Evolutionary conservation across 1,140 invertebrate species (phyloP).

Genomic region (Pararge aegeria): DNA sequence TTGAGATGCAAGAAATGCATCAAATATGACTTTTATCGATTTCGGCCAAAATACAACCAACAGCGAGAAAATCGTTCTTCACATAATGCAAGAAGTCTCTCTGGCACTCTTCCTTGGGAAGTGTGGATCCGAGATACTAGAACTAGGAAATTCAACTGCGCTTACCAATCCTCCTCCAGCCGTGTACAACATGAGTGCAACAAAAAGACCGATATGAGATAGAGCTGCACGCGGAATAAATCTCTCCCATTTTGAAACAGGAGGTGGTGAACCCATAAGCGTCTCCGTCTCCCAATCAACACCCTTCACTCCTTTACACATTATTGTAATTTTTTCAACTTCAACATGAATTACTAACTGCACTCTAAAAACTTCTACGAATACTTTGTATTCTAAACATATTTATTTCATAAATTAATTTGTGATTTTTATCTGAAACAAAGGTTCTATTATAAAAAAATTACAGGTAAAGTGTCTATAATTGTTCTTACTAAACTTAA

Average conservation of each 20-base stretch:
- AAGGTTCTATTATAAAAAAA: background rate
- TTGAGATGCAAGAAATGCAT: too few relatives aligned
- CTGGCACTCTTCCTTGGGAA: too few relatives aligned
- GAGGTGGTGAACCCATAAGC: conserved; percentile 60
- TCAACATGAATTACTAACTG: background rate
- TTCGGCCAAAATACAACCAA: too few relatives aligned
- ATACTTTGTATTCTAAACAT: background rate
- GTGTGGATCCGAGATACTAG: too few relatives aligned
- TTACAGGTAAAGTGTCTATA: too few relatives aligned
- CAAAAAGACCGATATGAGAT: conserved; percentile 85
- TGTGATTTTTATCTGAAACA: background rate
- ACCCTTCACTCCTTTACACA: conserved; percentile 64
- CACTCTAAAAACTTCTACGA: background rate
- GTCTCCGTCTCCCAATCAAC: conserved; percentile 76
- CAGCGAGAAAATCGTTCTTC: too few relatives aligned
- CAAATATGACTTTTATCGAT: too few relatives aligned
- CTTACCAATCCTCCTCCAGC: conserved; percentile 87
- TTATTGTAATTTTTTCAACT: conserved; percentile 22
- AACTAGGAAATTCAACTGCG: conserved; percentile 20
- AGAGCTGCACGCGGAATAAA: conserved; percentile 81
- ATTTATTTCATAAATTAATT: background rate
- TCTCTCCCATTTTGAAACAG: conserved; percentile 64
- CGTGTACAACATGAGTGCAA: conserved; percentile 87
- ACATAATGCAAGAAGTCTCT: too few relatives aligned
- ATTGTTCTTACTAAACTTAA: too few relatives aligned